A percentile compares a stretch with the other conserved stretches of the same genome.
phyloP scores from a whole-genome alignment of 2,888 invertebrate species.

The Sarcophaga rosellei region DNA sequence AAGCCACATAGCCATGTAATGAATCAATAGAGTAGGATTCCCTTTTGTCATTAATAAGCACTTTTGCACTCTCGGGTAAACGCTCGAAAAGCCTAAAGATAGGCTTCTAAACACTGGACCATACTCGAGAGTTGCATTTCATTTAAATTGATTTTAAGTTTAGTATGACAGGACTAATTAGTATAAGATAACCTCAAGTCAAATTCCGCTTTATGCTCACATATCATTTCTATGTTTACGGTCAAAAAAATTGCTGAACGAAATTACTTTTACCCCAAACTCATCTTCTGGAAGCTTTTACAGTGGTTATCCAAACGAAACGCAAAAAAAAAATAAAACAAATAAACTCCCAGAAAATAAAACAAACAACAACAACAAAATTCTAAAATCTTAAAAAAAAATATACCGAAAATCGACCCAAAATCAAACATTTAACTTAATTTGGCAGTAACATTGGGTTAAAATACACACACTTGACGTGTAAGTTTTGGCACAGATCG shows the following conservation, averaged over 20 bases:
- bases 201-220: no score
- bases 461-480: slow-evolving; percentile 70
- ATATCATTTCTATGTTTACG: no score
- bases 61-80: no score
- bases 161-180: no score
- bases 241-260: not conserved
- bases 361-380: slow-evolving; percentile 30
- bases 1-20: no score
- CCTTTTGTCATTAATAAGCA: no score
- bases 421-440: slow-evolving; percentile 80
- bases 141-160: no score
- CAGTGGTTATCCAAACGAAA: slow-evolving; percentile 35
- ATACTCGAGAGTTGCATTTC: no score
- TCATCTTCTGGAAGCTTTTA: not conserved
- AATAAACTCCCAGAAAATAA: slow-evolving; percentile 35
- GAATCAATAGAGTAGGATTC: no score
- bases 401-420: slow-evolving; percentile 47
- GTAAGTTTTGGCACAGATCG: slow-evolving; percentile 77
- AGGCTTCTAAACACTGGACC: no score
- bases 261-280: slow-evolving; percentile 13
- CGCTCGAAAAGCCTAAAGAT: no score
- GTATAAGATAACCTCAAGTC: no score
- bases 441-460: slow-evolving; percentile 76
- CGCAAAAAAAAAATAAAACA: not conserved
- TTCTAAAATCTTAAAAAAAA: slow-evolving; percentile 6